Conservation (phyloP, 2,113 vertebrate genomes). For the Lutjanus erythropterus region DNA sequence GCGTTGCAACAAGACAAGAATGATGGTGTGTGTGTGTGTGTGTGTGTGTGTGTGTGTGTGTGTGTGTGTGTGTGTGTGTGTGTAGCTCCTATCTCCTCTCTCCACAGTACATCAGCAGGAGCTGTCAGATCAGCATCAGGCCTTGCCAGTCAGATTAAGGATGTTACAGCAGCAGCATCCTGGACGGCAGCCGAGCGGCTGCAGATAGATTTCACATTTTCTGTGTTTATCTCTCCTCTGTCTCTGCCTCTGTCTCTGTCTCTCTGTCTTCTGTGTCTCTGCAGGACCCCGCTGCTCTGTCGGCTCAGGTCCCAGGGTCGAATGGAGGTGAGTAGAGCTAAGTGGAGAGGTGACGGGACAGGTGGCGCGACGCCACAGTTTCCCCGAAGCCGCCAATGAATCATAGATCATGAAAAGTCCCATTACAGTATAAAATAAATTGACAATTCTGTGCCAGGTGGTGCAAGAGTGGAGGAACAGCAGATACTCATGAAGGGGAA, state of each 20-base stretch:
- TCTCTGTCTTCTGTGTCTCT: conserved; percentile 53
- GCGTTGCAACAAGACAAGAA: conserved; percentile 8
- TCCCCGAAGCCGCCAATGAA: conserved; percentile 14
- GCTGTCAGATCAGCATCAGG: conserved; percentile 76
- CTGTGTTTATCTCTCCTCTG: conserved; percentile 61
- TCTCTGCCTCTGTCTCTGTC: conserved; percentile 35
- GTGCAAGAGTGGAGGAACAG: conserved; percentile 1
- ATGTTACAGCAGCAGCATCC: conserved; percentile 72
- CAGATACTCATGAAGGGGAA: neutral
- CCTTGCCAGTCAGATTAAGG: conserved; percentile 75
- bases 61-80: conserved; percentile 34
- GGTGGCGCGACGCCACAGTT: conserved; percentile 10
- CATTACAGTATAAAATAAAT: conserved; percentile 19
- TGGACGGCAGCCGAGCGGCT: conserved; percentile 67
- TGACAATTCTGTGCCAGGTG: conserved; percentile 14
- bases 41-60: conserved; percentile 23
- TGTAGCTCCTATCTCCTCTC: conserved; percentile 45
- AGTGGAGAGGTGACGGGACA: conserved; percentile 33
- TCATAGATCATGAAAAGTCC: conserved; percentile 13
- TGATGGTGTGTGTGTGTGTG: conserved; percentile 16
- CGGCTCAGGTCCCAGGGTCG: conserved; percentile 43
- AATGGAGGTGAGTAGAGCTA: conserved; percentile 40
- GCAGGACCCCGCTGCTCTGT: conserved; percentile 36
- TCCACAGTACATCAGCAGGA: conserved; percentile 62
- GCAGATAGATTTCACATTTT: conserved; percentile 68